phyloP scores from a whole-genome alignment of 2,113 vertebrate species.

The Poeciliopsis prolifica region DNA sequence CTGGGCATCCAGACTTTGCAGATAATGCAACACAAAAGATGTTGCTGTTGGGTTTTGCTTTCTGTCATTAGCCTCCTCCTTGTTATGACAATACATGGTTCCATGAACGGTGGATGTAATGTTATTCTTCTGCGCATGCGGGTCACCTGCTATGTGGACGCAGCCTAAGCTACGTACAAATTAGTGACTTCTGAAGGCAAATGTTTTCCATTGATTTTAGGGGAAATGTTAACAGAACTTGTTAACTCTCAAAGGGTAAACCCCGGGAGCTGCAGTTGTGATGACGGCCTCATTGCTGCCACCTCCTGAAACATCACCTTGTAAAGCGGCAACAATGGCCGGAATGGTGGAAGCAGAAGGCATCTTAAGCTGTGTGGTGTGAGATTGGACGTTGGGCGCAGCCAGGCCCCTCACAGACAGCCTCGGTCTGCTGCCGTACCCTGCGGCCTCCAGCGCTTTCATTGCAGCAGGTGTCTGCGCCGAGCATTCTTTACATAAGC shows the following conservation, averaged over 20 bases:
- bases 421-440: constrained; percentile 49
- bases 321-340: constrained; percentile 52
- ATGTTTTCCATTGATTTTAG: not conserved
- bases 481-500: constrained; percentile 66
- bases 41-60: too few relatives aligned
- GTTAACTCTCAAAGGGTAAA: not conserved
- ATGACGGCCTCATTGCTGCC: constrained; percentile 57
- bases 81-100: too few relatives aligned
- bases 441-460: constrained; percentile 39
- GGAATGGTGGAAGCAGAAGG: constrained; percentile 42
- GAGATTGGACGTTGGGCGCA: constrained; percentile 57
- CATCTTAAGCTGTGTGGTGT: constrained; percentile 60
- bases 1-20: too few relatives aligned
- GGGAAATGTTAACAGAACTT: not conserved
- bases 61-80: too few relatives aligned
- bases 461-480: constrained; percentile 57
- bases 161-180: too few relatives aligned
- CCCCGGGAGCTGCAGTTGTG: constrained; percentile 44
- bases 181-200: too few relatives aligned
- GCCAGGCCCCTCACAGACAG: constrained; percentile 36
- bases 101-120: too few relatives aligned
- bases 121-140: too few relatives aligned
- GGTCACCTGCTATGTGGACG: too few relatives aligned
- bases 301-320: constrained; percentile 42
- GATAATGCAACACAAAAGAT: too few relatives aligned